phyloP scores from a whole-genome alignment of 2,888 invertebrate species.

The Noctua janthina region DNA sequence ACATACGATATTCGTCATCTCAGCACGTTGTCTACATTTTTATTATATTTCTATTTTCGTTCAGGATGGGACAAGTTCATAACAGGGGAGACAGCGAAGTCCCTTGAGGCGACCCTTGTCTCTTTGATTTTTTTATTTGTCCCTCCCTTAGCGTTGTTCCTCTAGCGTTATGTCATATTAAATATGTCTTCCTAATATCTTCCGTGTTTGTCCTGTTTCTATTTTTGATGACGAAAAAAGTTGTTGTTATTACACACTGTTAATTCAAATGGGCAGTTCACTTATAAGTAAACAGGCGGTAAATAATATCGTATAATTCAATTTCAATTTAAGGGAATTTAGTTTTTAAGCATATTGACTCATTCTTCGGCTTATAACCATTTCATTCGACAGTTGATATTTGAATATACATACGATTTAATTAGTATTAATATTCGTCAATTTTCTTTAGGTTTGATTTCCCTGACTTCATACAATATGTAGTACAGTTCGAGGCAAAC shows the following conservation, averaged over 20 bases:
- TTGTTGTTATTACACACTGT: neutral
- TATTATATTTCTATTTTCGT: constrained; percentile 51
- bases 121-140: constrained; percentile 67
- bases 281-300: neutral
- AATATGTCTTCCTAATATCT: constrained; percentile 45
- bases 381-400: too few species aligned
- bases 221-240: constrained; percentile 20
- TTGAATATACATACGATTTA: too few species aligned
- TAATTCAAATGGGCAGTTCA: neutral
- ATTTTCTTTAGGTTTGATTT: too few species aligned
- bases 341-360: neutral
- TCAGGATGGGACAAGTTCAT: constrained; percentile 41
- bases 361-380: neutral
- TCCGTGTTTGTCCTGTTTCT: constrained; percentile 23
- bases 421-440: too few species aligned
- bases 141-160: constrained; percentile 37
- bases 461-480: too few species aligned
- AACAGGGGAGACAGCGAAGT: constrained; percentile 42
- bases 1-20: constrained; percentile 41
- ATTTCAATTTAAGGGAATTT: neutral
- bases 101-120: constrained; percentile 62
- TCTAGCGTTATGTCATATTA: constrained; percentile 54
- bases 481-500: too few species aligned
- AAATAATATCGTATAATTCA: neutral
- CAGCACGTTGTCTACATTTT: constrained; percentile 54